Evolutionary conservation across 2,797 vertebrate species (phyloP), one percentile per base, ranked within the genome.

Genomic region (Triplophysa yarkandensis): DNA sequence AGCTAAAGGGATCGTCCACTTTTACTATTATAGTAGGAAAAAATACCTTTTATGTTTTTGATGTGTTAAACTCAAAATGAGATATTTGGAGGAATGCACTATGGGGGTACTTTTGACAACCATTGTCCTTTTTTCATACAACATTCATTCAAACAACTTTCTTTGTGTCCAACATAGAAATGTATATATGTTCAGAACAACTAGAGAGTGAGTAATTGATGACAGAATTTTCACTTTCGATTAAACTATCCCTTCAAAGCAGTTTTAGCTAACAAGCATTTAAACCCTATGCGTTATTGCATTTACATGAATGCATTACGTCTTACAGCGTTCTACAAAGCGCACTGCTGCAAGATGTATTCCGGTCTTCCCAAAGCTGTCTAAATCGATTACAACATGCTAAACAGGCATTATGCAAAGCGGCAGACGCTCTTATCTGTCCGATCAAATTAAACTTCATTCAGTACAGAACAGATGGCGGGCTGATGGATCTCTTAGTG

Each of bases 401-500:
- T 68, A 75, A 75, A 60, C 21, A 60, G 23, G 13, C 55, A 75
- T 68, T 50, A 68, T 75, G 65, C 23, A 62, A 74, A 68, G 19
- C 16, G 0, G n/a, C n/a, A 54, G 43, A 36, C 32, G 4, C 32
- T n/a, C 68, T 78, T 57, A 67, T 75, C 39, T 7, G 63, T 21
- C 23, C 28, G 43, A 71, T 69, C 46, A 39, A 54, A 74, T 66
- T 70, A 71, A 60, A 70, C 46, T 68, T 58, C 43, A 61, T 74
- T 74, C 58, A 63, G 23, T 0, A 5, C 36, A 32, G 17, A 61
- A 25, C 63, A 76, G 78, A 68, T 79, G 39, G 66, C 11, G 2
- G 50, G 71, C 50, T 64, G 41, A 58, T 52, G 48, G 48, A 54
- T 68, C 57, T 7, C n/a, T 90, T 83, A 88, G 61, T 81, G 43